Conservation (phyloP, 2,113 vertebrate species). For the Peromyscus leucopus region DNA sequence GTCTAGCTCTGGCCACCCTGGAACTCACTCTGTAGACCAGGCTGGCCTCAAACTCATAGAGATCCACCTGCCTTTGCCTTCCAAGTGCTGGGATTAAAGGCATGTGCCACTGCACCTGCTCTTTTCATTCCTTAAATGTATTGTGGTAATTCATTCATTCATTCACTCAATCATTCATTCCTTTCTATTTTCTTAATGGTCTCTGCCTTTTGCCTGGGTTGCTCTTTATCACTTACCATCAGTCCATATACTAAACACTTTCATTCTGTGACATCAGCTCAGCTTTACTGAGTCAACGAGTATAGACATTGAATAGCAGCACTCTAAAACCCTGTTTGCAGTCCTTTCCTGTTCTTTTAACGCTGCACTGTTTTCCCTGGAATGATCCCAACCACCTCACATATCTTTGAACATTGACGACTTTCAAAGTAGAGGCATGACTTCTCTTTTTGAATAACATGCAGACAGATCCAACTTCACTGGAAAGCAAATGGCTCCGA, state of each 20-base stretch:
- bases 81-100: background rate
- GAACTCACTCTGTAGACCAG: background rate
- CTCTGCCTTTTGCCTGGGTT: background rate
- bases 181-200: background rate
- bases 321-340: background rate
- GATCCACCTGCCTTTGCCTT: background rate
- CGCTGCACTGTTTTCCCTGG: background rate
- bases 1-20: background rate
- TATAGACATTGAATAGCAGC: slow-evolving; percentile 5
- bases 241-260: background rate
- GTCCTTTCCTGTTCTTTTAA: background rate
- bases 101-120: background rate
- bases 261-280: background rate
- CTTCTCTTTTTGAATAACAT: background rate
- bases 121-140: background rate
- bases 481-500: background rate
- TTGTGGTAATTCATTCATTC: background rate
- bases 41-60: background rate
- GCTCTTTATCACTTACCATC: background rate
- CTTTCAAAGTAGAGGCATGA: background rate
- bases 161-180: background rate
- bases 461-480: background rate
- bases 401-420: slow-evolving; percentile 11
- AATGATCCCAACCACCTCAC: background rate
- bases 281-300: slow-evolving; percentile 16